phyloP scores from a whole-genome alignment of 2,113 vertebrate species.

The Macaca nemestrina region DNA sequence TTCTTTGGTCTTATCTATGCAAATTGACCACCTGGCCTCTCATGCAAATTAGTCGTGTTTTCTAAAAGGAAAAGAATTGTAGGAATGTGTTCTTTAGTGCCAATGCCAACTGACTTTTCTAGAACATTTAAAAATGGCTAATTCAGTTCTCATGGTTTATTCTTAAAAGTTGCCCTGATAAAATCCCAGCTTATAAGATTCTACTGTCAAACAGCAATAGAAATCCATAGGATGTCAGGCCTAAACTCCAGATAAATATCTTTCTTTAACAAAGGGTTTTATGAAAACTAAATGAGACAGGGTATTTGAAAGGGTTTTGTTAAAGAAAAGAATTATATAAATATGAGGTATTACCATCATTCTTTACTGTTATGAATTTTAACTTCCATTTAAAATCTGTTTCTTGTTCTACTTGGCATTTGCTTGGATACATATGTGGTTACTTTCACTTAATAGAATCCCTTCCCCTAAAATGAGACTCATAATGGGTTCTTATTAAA shows the following conservation, averaged over 20 bases:
- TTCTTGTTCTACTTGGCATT: slow-evolving; percentile 52
- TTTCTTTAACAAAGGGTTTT: slow-evolving; percentile 32
- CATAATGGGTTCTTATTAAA: slow-evolving; percentile 64
- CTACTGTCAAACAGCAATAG: slow-evolving; percentile 2
- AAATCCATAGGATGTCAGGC: not conserved
- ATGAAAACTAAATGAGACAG: slow-evolving; percentile 11
- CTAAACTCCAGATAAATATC: slow-evolving; percentile 3
- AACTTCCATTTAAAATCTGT: slow-evolving; percentile 54
- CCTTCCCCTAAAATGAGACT: slow-evolving; percentile 23
- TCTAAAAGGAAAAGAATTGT: not conserved
- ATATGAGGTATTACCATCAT: not conserved
- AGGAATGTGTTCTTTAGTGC: not conserved
- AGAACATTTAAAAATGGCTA: slow-evolving; percentile 45
- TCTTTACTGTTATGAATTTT: slow-evolving; percentile 48
- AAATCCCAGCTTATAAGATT: not conserved
- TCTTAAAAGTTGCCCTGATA: slow-evolving; percentile 29
- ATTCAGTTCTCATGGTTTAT: slow-evolving; percentile 43
- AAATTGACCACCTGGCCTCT: slow-evolving; percentile 62
- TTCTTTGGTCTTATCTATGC: slow-evolving; percentile 45
- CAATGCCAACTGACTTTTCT: not conserved
- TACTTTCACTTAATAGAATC: slow-evolving; percentile 52
- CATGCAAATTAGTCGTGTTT: slow-evolving; percentile 41
- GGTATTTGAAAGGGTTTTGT: slow-evolving; percentile 45
- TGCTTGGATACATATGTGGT: slow-evolving; percentile 38
- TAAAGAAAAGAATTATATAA: slow-evolving; percentile 37